Conservation (phyloP, 2,797 vertebrate genomes). For the Poeciliopsis presidionis region DNA sequence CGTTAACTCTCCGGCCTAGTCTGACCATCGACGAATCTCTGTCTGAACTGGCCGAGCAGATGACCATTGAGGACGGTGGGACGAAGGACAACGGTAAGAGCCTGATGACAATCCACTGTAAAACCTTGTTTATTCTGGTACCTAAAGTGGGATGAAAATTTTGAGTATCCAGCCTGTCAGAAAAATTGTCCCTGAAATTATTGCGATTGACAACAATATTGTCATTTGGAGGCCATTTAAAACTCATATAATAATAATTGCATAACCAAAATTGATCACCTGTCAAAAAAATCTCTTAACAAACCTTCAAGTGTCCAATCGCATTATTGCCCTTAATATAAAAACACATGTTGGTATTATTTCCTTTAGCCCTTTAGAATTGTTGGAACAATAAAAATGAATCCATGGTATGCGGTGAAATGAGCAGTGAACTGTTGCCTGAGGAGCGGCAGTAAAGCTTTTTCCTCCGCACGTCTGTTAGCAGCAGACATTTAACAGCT, state of each 20-base stretch:
- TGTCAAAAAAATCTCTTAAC: not conserved
- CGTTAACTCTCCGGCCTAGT: constrained; percentile 94
- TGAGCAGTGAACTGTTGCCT: not conserved
- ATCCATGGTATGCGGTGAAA: not conserved
- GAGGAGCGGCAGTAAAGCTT: not conserved
- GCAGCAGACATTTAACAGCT: constrained; percentile 15
- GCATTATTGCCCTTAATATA: not conserved
- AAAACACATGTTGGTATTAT: not conserved
- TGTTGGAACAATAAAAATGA: not conserved
- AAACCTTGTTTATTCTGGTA: not conserved
- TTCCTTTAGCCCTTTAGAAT: not conserved
- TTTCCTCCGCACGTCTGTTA: constrained; percentile 26
- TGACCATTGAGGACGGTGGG: constrained; percentile 97
- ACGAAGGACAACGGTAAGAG: constrained; percentile 93
- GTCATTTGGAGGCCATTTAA: too few species aligned
- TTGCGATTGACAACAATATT: too few species aligned
- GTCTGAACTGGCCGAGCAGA: constrained; percentile 97
- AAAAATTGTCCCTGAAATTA: too few species aligned
- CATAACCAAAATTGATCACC: not conserved
- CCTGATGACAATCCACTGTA: not conserved
- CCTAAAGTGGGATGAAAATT: not conserved
- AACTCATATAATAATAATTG: too few species aligned
- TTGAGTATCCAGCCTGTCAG: not conserved
- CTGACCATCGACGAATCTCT: constrained; percentile 97
- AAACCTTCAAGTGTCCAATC: not conserved